Evolutionary conservation across 2,797 vertebrate species (phyloP).

Genomic region (Brachyrhaphis roseni): DNA sequence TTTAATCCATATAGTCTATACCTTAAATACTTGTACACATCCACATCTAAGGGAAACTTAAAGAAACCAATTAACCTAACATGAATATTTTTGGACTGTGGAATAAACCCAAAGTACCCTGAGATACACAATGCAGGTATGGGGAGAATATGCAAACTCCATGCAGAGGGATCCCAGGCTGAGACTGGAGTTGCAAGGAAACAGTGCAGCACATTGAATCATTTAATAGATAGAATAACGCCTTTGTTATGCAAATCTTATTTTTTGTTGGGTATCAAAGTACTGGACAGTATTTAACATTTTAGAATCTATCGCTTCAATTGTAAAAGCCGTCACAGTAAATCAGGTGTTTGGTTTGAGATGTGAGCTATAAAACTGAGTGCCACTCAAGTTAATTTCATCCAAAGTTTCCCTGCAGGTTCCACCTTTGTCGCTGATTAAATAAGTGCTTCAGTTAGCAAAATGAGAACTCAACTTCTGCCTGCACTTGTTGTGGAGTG

Average conservation of each 20-base stretch:
- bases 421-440: conserved; percentile 26
- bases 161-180: neutral
- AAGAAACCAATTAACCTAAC: neutral
- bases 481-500: neutral
- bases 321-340: neutral
- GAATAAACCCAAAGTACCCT: neutral
- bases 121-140: neutral
- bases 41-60: neutral
- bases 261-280: neutral
- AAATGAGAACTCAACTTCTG: neutral
- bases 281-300: neutral
- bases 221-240: neutral
- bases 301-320: neutral
- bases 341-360: conserved; percentile 19
- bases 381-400: conserved; percentile 7
- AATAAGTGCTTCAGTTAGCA: conserved; percentile 11
- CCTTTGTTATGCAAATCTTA: neutral
- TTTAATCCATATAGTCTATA: neutral
- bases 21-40: neutral
- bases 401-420: conserved; percentile 5
- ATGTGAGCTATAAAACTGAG: conserved; percentile 23
- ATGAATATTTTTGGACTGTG: neutral
- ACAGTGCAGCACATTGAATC: neutral
- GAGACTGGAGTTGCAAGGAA: neutral
- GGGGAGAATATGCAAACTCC: neutral